Conservation (phyloP, 2,888 invertebrate species). For the Nomada ferruginata region DNA sequence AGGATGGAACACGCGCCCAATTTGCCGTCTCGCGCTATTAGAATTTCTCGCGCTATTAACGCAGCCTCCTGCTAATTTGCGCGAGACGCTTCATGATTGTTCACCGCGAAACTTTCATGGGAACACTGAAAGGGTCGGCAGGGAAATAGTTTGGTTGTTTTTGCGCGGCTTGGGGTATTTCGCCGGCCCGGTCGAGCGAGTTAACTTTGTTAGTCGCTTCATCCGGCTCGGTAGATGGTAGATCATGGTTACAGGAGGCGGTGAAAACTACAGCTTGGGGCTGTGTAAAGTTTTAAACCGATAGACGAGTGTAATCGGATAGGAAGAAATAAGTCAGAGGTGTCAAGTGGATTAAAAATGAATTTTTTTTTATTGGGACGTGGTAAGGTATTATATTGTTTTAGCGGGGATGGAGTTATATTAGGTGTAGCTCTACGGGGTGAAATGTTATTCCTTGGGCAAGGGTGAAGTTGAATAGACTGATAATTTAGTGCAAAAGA, state of each 20-base stretch:
- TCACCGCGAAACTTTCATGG: neutral
- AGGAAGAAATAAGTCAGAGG: neutral
- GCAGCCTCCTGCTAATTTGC: constrained; percentile 22
- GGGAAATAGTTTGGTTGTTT: constrained; percentile 22
- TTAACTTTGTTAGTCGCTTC: constrained; percentile 31
- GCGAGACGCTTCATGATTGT: constrained; percentile 20
- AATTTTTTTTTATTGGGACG: neutral
- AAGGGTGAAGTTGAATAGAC: no score
- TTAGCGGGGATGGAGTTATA: no score
- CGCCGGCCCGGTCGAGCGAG: neutral
- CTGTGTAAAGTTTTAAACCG: neutral
- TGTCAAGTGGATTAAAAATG: neutral
- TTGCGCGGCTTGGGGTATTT: constrained; percentile 5
- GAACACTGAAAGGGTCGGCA: neutral
- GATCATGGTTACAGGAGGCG: neutral
- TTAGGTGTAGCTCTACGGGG: no score
- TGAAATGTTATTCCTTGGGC: no score
- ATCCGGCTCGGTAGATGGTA: constrained; percentile 10
- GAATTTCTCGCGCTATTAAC: constrained; percentile 27
- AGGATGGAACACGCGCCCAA: constrained; percentile 11
- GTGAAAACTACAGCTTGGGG: neutral
- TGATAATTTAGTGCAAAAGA: no score
- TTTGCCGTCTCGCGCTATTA: constrained; percentile 15
- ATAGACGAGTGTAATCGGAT: neutral
- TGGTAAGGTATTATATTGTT: neutral